Evolutionary conservation across 2,113 vertebrate species (phyloP), one percentile per base, ranked within the genome.

Genomic region (Reinhardtius hippoglossoides): DNA sequence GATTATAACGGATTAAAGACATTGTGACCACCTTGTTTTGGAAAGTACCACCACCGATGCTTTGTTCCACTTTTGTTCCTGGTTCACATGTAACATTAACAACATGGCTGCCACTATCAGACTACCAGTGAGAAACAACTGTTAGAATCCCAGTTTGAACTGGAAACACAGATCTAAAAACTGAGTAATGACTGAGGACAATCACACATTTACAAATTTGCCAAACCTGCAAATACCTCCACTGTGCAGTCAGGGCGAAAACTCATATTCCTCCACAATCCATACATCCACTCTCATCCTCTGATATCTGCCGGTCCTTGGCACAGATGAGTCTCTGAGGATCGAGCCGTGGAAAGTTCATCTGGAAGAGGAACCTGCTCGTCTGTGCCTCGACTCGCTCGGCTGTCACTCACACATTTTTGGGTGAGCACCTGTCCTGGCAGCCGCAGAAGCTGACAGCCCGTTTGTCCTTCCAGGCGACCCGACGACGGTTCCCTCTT

Each of bases 341-440:
- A 67, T 61, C 18, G 37, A 80, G 67, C 23, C n/a, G 71, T 23
- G 58, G 67, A 84, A 90, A 85, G 84, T 86, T 86, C 66, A 88
- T 90, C 74, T 87, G 78, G 71, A 3, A 70, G 48, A 67, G 67
- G 69, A 23, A 61, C 57, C 74, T 66, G 71, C 35, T 76, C 59
- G 52, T 66, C 77, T 78, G 44, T 72, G 67, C 80, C 62, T 58
- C 23, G 23, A 71, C 86, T 73, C 82, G 71, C 81, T 77, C 42
- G 3, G 59, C 83, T 82, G 87, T 83, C 83, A 83, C 31, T 85
- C 87, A 83, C 27, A 82, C 50, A 68, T 70, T 60, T 55, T 1
- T 31, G 1, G 23, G 9, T 18, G 72, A 20, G 67, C 82, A 79
- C 71, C 84, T 87, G 83, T 80, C 75, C 80, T 62, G 70, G 75